Evolutionary conservation across 2,888 invertebrate species (phyloP), one percentile per base, ranked within the genome.

Genomic region (Melieria picta): DNA sequence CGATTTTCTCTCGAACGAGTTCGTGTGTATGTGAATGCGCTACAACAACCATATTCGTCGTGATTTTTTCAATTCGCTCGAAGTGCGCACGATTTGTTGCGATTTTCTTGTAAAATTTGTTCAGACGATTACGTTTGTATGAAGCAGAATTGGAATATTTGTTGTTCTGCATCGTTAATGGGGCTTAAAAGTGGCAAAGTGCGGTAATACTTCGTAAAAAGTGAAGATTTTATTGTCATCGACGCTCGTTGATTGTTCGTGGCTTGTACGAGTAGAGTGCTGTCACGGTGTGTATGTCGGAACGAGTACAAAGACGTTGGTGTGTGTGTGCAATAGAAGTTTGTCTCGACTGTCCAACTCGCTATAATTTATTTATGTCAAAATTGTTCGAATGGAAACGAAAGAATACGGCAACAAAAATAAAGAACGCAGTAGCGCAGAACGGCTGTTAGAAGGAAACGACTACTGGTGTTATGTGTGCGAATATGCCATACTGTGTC

Each of bases 1-100:
- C 67, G 75, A 73, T 75, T 77, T 77, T 77, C 73, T 75, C 74
- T 73, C 62, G 71, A 61, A 61, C 65, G 61, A 65, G 65, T 71
- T 65, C 71, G 65, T 55, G 30, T 55, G 65, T 10, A 13, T 55
- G 57, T 69, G 64, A 57, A 65, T 71, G 64, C 55, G 55, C 55
- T 16, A n/a, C 45, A 64, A 66, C 48, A 65, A 65, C 30, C 30
- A 30, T 30, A 30, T 65, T 69, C 69, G 67, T 69, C 69, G 62
- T 69, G 55, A 56, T 69, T 69, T 69, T 63, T 69, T 10, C 63
- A 45, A 47, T 56, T 69, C 69, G 69, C 56, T 63, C 11, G 16
- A 48, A 16, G 52, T 48, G 47, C 3, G 1, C 11, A 43, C 42
- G 7, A 56, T 46, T n/a, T 57, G 11, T 47, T 47, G 43, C 47